Conservation (phyloP, 2,797 vertebrate genomes). For the Scleropages formosus region DNA sequence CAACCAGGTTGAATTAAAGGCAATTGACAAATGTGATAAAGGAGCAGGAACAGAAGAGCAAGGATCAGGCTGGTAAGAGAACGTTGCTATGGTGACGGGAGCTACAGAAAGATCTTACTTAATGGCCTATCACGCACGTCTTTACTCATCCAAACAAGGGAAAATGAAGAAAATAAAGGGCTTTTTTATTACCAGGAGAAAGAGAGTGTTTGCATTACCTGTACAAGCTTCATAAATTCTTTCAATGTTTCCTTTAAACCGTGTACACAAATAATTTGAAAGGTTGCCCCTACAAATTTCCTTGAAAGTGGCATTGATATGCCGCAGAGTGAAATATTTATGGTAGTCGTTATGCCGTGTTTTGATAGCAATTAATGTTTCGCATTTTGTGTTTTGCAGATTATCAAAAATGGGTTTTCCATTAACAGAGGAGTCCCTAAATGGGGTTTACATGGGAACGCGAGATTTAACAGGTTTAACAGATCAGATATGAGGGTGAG, state of each 20-base stretch:
- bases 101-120: conserved; percentile 34
- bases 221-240: conserved; percentile 32
- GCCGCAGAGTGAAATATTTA: background rate
- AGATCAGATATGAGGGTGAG: no score
- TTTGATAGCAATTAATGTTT: background rate
- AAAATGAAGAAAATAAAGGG: conserved; percentile 12
- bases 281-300: conserved; percentile 30
- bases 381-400: background rate
- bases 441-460: no score
- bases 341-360: background rate
- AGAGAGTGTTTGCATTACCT: background rate
- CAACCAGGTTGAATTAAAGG: conserved; percentile 31
- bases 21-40: conserved; percentile 29
- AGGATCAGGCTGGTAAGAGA: conserved; percentile 1
- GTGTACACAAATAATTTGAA: conserved; percentile 33
- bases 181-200: background rate
- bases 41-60: conserved; percentile 34
- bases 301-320: conserved; percentile 35
- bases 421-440: no score
- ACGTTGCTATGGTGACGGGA: conserved; percentile 38
- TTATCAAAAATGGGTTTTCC: no score
- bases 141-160: background rate
- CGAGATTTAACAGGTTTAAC: no score
- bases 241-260: conserved; percentile 36
- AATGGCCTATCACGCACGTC: background rate